Evolutionary conservation across 1,140 invertebrate species (phyloP), one percentile per base, ranked within the genome.

Genomic region (Argopecten irradians): DNA sequence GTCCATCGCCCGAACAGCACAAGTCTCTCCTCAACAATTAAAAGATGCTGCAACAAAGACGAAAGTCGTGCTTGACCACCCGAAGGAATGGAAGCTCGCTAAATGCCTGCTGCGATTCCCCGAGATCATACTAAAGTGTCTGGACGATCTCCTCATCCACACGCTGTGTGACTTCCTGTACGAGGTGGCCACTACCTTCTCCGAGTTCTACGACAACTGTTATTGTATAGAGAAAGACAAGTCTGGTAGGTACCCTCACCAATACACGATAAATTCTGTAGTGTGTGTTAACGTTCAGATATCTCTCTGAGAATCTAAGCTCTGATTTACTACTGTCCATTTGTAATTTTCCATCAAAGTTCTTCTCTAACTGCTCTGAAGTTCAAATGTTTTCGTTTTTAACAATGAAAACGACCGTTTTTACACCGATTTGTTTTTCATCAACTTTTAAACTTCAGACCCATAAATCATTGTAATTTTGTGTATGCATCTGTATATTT

Each of bases 191-290:
- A 97, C 97, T 9, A 96, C 97, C 0, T 99, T 99, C 93, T 97
- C 97, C 0, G 99, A 99, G 94, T 99, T 99, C 95, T 99, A 99
- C 95, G 98, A 99, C 93, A 97, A 96, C 92, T 99, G 99, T 95
- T 99, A 99, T 94, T 99, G 99, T 93, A 97, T 99, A 84, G 98
- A 99, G 94, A 99, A 99, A 90, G 95, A 96, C 86, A 94, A 92
- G 87, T 32, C 86, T 90, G 28, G 93, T 93, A 90, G 93, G 94
- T 93, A 46, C 87, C 83, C 32, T 34, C 71, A 83, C 16, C 36
- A 41, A 14, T 71, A n/a, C 8, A 43, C 22, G 14, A 86, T 39
- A 43, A 5, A 86, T 33, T 34, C 83, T 28, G 14, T 22, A 35
- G n/a, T 14, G 19, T 1, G 28, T 35, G 32, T 84, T 35, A 33